Percentiles rank a stretch among this genome's conserved stretches.
Evolutionary conservation across 2,888 invertebrate species (phyloP).

Genomic region (Caenorhabditis parvicauda): DNA sequence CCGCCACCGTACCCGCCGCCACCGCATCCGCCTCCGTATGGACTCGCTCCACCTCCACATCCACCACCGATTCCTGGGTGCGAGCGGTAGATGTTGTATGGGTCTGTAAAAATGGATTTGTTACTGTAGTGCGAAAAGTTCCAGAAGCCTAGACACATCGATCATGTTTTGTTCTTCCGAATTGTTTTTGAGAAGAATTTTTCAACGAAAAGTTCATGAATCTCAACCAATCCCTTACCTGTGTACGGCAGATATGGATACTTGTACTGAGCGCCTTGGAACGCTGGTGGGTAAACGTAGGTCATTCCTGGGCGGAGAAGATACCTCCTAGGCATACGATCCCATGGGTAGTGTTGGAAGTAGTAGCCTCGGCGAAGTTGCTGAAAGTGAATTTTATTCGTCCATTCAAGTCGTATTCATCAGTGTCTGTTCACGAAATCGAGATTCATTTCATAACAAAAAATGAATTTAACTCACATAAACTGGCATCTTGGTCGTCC

Average conservation of each 20-base stretch:
- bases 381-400: no score
- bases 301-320: constrained; percentile 34
- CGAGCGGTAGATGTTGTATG: constrained; percentile 34
- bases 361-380: constrained; percentile 28
- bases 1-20: constrained; percentile 17
- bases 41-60: constrained; percentile 17
- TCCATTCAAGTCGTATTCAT: no score
- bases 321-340: constrained; percentile 30
- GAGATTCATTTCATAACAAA: no score
- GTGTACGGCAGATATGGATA: constrained; percentile 20
- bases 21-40: constrained; percentile 14
- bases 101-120: constrained; percentile 19
- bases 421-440: no score
- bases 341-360: constrained; percentile 45
- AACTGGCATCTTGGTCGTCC: constrained; percentile 3
- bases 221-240: constrained; percentile 4
- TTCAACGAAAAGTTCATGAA: not conserved
- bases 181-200: no score
- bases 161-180: no score
- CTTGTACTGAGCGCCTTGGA: constrained; percentile 15
- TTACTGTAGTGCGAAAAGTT: no score
- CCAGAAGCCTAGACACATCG: no score
- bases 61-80: constrained; percentile 35
- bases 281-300: constrained; percentile 35
- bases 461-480: no score